Evolutionary conservation across 92 coral and sea anemone genomes (phyloP), one percentile per base, ranked within the genome.

Genomic region (Phenganax subtilis): DNA sequence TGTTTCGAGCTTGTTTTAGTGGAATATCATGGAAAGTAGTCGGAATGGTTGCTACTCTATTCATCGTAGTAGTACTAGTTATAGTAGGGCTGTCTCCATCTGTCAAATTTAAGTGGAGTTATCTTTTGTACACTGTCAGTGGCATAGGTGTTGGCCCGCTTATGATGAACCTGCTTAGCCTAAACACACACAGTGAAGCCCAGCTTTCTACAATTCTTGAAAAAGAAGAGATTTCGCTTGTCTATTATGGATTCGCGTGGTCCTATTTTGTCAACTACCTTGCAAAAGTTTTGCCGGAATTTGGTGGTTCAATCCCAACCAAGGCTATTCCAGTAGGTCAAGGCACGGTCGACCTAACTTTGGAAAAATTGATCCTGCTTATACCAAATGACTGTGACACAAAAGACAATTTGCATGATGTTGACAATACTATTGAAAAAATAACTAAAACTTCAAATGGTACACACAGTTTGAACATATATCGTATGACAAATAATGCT

Each of bases 361-460:
- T 54, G 14, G 12, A 72, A 17, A 74, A 53, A 54, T 5, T 74
- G 30, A 53, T 74, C 61, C 9, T 74, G 61, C 53, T 74, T 17
- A 54, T 74, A 7, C 31, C 79, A 47, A 44, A 5, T 54, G 28
- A 74, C n/a, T 74, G 79, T n/a, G 27, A 74, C 31, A 55, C 47
- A 8, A 6, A 8, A 12, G n/a, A 47, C 29, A 74, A 74, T n/a
- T 11, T 53, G 8, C 11, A 12, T n/a, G 67, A 61, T 0, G 10
- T 7, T 14, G 31, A 74, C 63, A 28, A 6, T 10, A 7, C 53
- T 30, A 74, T 17, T 54, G 27, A 54, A 9, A 74, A 31, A 51
- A 9, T 44, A 25, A n/a, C 31, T 53, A 15, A 53, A 1, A n/a
- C 27, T 6, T 9, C 12, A 7, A 14, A 58, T 3, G 51, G 28